Evolutionary conservation across 2,113 vertebrate species (phyloP).

Genomic region (Gymnobelideus leadbeateri): DNA sequence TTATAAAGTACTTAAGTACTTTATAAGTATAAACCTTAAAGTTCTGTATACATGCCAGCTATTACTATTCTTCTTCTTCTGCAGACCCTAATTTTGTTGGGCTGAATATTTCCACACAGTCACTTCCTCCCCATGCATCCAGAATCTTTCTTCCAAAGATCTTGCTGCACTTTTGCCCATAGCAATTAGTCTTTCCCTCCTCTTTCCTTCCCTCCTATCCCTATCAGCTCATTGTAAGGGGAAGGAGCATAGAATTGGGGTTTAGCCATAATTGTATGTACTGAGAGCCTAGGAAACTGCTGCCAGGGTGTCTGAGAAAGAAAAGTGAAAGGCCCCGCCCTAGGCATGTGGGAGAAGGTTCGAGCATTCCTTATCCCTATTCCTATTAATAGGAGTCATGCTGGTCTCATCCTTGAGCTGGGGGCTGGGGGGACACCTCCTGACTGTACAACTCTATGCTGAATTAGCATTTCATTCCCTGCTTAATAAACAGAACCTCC

Average conservation of each 20-base stretch:
- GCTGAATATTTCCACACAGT: background rate
- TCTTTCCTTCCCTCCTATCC: background rate
- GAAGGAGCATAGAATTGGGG: background rate
- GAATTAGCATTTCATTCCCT: conserved; percentile 14
- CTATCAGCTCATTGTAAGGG: background rate
- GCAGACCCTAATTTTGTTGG: background rate
- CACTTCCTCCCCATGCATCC: background rate
- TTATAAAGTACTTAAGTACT: background rate
- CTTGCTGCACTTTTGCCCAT: too few species aligned
- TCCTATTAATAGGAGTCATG: conserved; percentile 6
- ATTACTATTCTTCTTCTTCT: background rate
- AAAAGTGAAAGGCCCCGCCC: conserved; percentile 1
- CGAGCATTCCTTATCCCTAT: background rate
- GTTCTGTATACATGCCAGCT: background rate
- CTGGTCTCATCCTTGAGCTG: background rate
- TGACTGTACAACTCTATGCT: background rate
- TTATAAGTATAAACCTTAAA: background rate
- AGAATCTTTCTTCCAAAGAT: background rate
- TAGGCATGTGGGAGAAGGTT: rapidly evolving
- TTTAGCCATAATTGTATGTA: rapidly evolving
- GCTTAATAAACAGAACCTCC: conserved; percentile 12
- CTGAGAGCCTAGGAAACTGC: background rate
- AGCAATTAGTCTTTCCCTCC: background rate
- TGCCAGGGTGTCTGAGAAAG: background rate
- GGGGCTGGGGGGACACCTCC: background rate